phyloP scores from a whole-genome alignment of 2,113 vertebrate genomes.

The Chascanopsetta lugubris region DNA sequence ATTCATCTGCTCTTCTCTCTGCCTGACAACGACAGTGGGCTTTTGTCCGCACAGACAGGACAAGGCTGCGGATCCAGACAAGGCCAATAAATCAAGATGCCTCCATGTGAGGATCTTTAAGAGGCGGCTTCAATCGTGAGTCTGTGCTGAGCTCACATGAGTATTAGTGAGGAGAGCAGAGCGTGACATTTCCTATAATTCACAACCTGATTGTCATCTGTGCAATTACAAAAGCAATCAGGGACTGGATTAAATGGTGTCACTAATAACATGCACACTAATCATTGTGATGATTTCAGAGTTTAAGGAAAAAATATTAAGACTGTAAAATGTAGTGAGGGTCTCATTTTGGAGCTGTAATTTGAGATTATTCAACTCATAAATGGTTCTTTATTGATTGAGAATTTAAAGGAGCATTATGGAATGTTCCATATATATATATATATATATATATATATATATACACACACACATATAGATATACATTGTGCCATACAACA shows the following conservation, averaged over 20 bases:
- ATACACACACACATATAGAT: no score
- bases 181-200: conserved; percentile 21
- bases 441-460: no score
- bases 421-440: no score
- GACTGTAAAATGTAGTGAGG: neutral
- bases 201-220: conserved; percentile 17
- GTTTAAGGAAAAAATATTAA: neutral
- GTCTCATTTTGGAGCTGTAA: neutral
- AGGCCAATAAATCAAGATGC: neutral
- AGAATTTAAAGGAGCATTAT: no score
- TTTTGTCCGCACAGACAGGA: conserved; percentile 9
- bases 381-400: neutral
- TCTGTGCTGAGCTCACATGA: neutral
- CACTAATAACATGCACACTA: neutral
- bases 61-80: neutral
- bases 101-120: neutral
- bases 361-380: neutral
- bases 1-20: neutral
- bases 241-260: conserved; percentile 1
- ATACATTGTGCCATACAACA: no score
- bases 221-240: conserved; percentile 19
- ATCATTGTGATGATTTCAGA: neutral
- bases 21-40: conserved; percentile 15
- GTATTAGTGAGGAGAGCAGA: conserved; percentile 22
- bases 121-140: neutral